These are phyloP conservation scores for Danio aesculapii DNA, from an alignment of 2,797 vertebrate species.

Conservation along the genomic window DNA sequence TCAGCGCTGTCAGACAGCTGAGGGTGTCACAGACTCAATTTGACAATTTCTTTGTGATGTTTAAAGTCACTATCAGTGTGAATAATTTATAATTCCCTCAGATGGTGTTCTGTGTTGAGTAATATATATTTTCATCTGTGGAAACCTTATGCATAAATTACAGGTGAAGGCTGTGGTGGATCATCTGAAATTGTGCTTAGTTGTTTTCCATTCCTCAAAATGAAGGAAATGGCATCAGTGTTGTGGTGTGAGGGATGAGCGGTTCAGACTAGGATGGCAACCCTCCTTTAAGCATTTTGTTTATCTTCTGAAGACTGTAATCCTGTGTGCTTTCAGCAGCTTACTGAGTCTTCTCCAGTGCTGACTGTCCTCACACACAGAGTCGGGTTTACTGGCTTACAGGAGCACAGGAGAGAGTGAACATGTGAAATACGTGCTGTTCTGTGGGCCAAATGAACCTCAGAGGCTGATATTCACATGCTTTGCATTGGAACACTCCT, in stretches of 20 bases:
- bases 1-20: no score
- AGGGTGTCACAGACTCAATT: no score
- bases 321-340: constrained; percentile 50
- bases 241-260: constrained; percentile 30
- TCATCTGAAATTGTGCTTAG: background rate
- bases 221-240: constrained; percentile 10
- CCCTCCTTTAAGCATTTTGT: constrained; percentile 38
- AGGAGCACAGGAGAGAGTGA: background rate
- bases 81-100: no score
- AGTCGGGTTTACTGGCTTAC: constrained; percentile 32
- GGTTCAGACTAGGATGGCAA: constrained; percentile 25
- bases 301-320: constrained; percentile 52
- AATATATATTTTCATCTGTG: background rate
- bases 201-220: background rate
- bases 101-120: background rate
- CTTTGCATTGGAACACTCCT: background rate
- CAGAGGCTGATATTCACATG: background rate
- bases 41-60: no score
- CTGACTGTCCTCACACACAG: constrained; percentile 43
- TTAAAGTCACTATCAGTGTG: no score
- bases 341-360: constrained; percentile 53
- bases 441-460: constrained; percentile 5
- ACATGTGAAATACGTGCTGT: background rate
- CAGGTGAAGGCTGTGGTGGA: background rate
- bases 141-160: background rate